A percentile compares a stretch with the other conserved stretches of the same genome.
Evolutionary conservation across 2,888 invertebrate genomes (phyloP).

Genomic region (Drosophila atroscutellata): DNA sequence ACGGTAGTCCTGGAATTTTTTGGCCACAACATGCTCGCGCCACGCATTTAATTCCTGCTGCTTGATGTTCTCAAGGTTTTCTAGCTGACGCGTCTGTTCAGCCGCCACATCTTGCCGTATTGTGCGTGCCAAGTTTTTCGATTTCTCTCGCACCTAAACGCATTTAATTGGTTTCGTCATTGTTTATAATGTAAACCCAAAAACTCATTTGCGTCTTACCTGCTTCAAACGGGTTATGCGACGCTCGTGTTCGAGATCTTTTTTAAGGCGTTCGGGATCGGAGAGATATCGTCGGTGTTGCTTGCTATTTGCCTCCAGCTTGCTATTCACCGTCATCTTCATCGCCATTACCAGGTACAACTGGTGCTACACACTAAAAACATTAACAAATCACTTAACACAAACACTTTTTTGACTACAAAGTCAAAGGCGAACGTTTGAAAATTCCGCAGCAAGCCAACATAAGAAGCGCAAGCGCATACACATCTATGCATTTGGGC

Average conservation of each 20-base stretch:
- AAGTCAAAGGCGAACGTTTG: constrained; percentile 54
- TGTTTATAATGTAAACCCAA: constrained; percentile 17
- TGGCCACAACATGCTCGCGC: constrained; percentile 85
- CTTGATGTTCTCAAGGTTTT: constrained; percentile 85
- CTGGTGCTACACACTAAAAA: constrained; percentile 16
- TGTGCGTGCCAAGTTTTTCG: constrained; percentile 87
- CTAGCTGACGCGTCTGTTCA: constrained; percentile 86
- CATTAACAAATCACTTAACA: constrained; percentile 28
- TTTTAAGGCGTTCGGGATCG: constrained; percentile 86
- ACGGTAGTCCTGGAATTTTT: constrained; percentile 84
- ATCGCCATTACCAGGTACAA: constrained; percentile 86
- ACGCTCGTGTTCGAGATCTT: constrained; percentile 87
- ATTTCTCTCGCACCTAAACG: constrained; percentile 87
- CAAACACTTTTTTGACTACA: constrained; percentile 39
- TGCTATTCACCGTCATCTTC: constrained; percentile 87
- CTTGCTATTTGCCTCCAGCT: constrained; percentile 85
- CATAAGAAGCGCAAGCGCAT: constrained; percentile 50
- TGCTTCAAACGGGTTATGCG: constrained; percentile 88
- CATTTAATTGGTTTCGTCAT: constrained; percentile 14
- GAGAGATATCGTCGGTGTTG: constrained; percentile 68
- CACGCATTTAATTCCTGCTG: constrained; percentile 86
- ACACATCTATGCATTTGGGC: constrained; percentile 16
- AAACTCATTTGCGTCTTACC: constrained; percentile 83
- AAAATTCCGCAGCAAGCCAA: constrained; percentile 49
- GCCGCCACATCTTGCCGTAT: constrained; percentile 86